These are phyloP conservation scores for Orthonychiurus folsomi DNA, from an alignment of 2,888 invertebrate species.

Conservation along the genomic window DNA sequence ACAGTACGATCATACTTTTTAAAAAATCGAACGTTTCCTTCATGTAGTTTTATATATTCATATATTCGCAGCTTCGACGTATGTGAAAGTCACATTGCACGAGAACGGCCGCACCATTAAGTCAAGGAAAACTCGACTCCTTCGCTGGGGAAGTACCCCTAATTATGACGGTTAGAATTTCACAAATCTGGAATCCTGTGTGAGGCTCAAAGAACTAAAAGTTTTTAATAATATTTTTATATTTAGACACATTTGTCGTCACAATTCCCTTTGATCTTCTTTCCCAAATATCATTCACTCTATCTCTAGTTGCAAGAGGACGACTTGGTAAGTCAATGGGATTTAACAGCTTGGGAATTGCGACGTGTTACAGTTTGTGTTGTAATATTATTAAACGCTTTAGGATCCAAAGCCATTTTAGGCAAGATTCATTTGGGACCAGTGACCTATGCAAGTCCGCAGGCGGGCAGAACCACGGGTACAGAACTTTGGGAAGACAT, in stretches of 20 bases:
- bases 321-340: constrained; percentile 33
- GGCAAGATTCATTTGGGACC: constrained; percentile 59
- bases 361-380: background rate
- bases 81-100: constrained; percentile 39
- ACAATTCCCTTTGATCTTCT: constrained; percentile 36
- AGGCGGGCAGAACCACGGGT: constrained; percentile 43
- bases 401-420: constrained; percentile 56
- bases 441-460: constrained; percentile 28
- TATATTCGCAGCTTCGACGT: constrained; percentile 31
- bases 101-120: constrained; percentile 38
- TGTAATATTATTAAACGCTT: constrained; percentile 23
- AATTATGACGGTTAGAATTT: no score
- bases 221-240: no score
- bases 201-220: no score
- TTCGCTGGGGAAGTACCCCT: constrained; percentile 39
- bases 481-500: constrained; percentile 40
- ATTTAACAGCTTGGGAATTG: no score
- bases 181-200: no score
- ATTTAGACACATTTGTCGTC: constrained; percentile 39
- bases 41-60: constrained; percentile 7
- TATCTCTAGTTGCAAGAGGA: constrained; percentile 37
- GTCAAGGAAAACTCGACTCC: constrained; percentile 35
- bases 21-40: constrained; percentile 2
- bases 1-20: constrained; percentile 26
- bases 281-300: constrained; percentile 35